Evolutionary conservation across 2,888 invertebrate species (phyloP).

Genomic region (Clostera curtula): DNA sequence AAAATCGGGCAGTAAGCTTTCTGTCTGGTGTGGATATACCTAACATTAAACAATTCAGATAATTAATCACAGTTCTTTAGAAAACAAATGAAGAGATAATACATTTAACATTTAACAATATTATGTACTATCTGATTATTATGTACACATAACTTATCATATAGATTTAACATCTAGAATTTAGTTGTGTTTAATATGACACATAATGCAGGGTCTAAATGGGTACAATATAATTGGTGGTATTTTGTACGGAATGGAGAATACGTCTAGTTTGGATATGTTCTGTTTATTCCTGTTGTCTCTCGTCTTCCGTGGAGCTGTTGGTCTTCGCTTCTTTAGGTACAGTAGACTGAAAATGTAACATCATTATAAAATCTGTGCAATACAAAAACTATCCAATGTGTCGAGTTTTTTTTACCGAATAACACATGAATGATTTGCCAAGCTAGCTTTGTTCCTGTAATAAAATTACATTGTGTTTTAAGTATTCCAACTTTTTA

Average conservation of each 20-base stretch:
- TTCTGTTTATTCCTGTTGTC: constrained; percentile 57
- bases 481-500: too few relatives aligned
- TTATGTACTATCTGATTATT: constrained; percentile 48
- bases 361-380: constrained; percentile 2
- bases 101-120: constrained; percentile 38
- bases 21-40: too few relatives aligned
- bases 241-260: constrained; percentile 45
- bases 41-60: constrained; percentile 11
- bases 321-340: constrained; percentile 65
- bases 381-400: too few relatives aligned
- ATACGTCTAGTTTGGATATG: constrained; percentile 34
- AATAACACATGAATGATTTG: too few relatives aligned
- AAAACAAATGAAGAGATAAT: constrained; percentile 10
- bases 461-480: too few relatives aligned
- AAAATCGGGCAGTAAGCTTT: too few relatives aligned
- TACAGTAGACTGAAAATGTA: constrained; percentile 50
- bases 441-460: too few relatives aligned
- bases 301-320: constrained; percentile 57
- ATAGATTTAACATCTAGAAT: constrained; percentile 51
- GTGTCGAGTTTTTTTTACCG: too few relatives aligned
- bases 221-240: constrained; percentile 19
- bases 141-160: constrained; percentile 65
- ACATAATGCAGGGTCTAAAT: constrained; percentile 29
- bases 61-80: constrained; percentile 26
- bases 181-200: constrained; percentile 43